phyloP scores from a whole-genome alignment of 2,113 vertebrate species.

The Piaya cayana region DNA sequence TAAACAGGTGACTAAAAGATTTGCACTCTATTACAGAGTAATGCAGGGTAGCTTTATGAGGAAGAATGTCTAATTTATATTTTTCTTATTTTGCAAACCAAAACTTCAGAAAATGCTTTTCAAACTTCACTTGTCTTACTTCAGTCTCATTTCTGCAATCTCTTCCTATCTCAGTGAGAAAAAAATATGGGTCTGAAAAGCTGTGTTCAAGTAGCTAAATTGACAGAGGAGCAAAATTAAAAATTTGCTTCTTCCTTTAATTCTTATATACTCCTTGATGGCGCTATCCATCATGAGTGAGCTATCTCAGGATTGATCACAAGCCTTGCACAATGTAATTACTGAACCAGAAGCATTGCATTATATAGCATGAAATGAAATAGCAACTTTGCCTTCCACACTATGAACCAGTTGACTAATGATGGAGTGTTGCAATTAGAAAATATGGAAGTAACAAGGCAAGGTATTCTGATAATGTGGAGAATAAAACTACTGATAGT shows the following conservation, averaged over 20 bases:
- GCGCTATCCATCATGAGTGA: conserved; percentile 64
- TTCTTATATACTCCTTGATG: neutral
- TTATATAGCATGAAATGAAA: conserved; percentile 70
- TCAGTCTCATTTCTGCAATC: conserved; percentile 51
- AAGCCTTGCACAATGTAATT: conserved; percentile 63
- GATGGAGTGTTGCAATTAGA: conserved; percentile 71
- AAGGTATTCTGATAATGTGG: conserved; percentile 42
- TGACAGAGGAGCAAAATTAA: conserved; percentile 55
- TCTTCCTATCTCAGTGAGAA: conserved; percentile 26
- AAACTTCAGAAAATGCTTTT: conserved; percentile 40
- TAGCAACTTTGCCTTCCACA: conserved; percentile 45
- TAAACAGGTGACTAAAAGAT: conserved; percentile 38
- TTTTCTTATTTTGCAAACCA: neutral
- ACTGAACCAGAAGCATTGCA: conserved; percentile 65
- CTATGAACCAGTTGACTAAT: conserved; percentile 64
- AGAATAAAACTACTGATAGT: conserved; percentile 43
- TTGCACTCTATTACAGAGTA: conserved; percentile 21
- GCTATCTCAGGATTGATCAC: conserved; percentile 67
- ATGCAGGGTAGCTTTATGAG: neutral
- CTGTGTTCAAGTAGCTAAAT: conserved; percentile 15
- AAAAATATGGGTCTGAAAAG: conserved; percentile 42
- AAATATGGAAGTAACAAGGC: conserved; percentile 53
- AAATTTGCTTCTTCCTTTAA: conserved; percentile 48
- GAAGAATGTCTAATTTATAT: neutral
- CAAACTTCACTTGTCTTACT: neutral